These are phyloP conservation scores for Nudaria mundana DNA, from an alignment of 2,888 invertebrate genomes.

Conservation along the genomic window DNA sequence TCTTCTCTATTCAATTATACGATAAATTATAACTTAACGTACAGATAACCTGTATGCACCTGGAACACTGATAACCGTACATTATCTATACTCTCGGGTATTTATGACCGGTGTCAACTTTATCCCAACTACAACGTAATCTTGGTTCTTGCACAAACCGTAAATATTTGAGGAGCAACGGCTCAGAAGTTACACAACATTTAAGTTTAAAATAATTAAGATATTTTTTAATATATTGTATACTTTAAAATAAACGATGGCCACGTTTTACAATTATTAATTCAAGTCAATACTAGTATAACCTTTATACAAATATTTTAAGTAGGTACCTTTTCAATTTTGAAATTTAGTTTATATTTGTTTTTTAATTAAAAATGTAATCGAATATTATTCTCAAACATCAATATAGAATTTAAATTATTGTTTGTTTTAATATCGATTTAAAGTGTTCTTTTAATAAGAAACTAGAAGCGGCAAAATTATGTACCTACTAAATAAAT, in stretches of 20 bases:
- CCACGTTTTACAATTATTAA: too few species aligned
- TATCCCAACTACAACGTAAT: conserved; percentile 9
- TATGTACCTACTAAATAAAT: too few species aligned
- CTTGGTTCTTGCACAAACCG: conserved; percentile 23
- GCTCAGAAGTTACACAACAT: conserved; percentile 16
- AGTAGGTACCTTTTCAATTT: too few species aligned
- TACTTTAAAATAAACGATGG: conserved; percentile 11
- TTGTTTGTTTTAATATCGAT: too few species aligned
- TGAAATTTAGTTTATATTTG: too few species aligned
- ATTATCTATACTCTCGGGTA: conserved; percentile 22
- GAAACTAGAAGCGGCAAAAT: too few species aligned
- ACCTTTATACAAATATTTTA: too few species aligned
- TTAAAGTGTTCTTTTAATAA: too few species aligned
- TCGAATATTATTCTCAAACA: too few species aligned
- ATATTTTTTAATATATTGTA: conserved; percentile 11
- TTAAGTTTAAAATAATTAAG: conserved; percentile 5
- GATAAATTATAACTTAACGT: conserved; percentile 6
- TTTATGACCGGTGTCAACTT: conserved; percentile 21
- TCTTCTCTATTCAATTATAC: not conserved
- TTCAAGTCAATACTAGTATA: too few species aligned
- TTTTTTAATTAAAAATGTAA: too few species aligned
- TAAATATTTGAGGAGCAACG: conserved; percentile 25
- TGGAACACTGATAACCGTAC: conserved; percentile 22
- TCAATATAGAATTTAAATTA: too few species aligned
- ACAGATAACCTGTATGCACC: conserved; percentile 14